Conservation (phyloP, 2,113 vertebrate species). For the Eulemur rufifrons region DNA sequence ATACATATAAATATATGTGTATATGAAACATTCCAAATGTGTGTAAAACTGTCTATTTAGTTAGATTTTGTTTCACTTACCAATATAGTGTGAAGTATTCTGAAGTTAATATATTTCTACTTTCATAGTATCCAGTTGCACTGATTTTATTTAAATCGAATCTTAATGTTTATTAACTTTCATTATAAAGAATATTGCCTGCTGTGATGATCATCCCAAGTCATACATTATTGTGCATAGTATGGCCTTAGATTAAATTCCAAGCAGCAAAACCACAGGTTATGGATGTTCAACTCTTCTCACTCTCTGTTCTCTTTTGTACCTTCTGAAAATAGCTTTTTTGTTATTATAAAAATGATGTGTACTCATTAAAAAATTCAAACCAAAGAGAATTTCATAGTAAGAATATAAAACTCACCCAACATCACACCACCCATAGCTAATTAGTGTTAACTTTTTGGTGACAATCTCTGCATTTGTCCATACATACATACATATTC, state of each 20-base stretch:
- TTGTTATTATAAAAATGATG: slow-evolving; percentile 2
- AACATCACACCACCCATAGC: neutral
- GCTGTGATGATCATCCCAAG: neutral
- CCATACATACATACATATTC: neutral
- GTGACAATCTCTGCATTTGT: neutral
- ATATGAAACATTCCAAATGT: neutral
- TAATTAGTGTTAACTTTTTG: neutral
- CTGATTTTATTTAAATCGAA: slow-evolving; percentile 15
- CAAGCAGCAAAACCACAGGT: neutral
- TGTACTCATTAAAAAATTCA: neutral
- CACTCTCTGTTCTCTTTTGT: neutral
- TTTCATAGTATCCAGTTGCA: neutral
- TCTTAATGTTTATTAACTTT: neutral
- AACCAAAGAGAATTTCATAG: slow-evolving; percentile 27
- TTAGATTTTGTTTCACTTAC: slow-evolving; percentile 17
- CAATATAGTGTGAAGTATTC: neutral
- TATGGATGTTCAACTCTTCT: neutral
- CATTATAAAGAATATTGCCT: neutral
- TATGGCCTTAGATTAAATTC: neutral
- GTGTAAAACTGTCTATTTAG: neutral
- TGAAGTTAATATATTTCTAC: neutral
- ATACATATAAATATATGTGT: neutral
- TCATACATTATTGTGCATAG: neutral
- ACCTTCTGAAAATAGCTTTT: neutral
- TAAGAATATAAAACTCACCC: neutral